phyloP scores from a whole-genome alignment of 2,113 vertebrate genomes.

The Andinoacara biseriatus region DNA sequence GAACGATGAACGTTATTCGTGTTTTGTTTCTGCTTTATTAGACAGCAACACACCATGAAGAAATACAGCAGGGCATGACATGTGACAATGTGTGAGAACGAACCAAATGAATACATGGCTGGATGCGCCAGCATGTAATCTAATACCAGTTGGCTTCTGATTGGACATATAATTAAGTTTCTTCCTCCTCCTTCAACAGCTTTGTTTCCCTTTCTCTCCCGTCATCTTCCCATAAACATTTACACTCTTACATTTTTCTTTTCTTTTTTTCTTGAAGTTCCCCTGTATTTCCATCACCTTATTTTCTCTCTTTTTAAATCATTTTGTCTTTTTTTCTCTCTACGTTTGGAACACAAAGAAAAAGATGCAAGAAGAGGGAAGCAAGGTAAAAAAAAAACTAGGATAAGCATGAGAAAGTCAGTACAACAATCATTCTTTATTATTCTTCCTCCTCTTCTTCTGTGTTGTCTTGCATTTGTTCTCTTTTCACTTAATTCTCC shows the following conservation, averaged over 20 bases:
- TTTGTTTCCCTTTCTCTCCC: not conserved
- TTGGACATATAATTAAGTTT: not conserved
- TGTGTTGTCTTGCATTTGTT: not conserved
- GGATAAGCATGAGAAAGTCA: too few species aligned
- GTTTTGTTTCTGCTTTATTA: not conserved
- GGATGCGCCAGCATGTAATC: not conserved
- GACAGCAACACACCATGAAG: not conserved
- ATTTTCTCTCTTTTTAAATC: not conserved
- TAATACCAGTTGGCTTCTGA: not conserved
- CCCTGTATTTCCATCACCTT: not conserved
- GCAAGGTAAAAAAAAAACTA: too few species aligned
- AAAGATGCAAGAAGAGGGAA: too few species aligned
- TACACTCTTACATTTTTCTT: not conserved
- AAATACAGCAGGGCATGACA: not conserved
- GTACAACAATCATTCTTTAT: not conserved
- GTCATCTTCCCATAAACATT: not conserved
- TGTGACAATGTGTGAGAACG: conserved; percentile 17
- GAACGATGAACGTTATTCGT: not conserved
- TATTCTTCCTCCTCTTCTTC: not conserved
- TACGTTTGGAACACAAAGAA: too few species aligned
- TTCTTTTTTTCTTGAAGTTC: not conserved
- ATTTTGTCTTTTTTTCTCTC: not conserved
- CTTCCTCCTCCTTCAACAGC: not conserved
- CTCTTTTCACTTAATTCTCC: not conserved
- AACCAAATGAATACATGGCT: conserved; percentile 5